These are phyloP conservation scores for Amphiprion clarkii DNA, from an alignment of 2,797 vertebrate species.

Conservation along the genomic window DNA sequence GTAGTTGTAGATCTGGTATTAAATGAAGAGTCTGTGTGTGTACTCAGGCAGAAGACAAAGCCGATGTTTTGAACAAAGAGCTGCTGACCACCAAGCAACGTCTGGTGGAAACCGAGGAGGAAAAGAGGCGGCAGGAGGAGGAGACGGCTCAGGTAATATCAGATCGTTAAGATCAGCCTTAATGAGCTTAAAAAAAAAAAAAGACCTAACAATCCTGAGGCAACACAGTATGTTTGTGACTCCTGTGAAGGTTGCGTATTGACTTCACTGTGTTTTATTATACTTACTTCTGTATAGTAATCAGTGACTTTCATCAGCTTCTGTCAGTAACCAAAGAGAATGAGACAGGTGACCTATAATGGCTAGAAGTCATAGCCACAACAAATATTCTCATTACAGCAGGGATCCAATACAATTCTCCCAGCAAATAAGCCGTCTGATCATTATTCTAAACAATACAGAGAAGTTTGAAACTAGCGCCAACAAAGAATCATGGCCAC, in stretches of 20 bases:
- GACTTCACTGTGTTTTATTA: no score
- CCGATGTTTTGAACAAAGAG: constrained; percentile 97
- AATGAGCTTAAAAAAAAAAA: neutral
- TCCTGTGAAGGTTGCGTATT: no score
- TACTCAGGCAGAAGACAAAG: constrained; percentile 96
- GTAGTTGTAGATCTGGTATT: constrained; percentile 1
- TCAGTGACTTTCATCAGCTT: neutral
- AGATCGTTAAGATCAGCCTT: neutral
- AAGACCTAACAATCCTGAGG: neutral
- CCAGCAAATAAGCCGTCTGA: no score
- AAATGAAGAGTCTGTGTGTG: neutral
- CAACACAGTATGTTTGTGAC: no score
- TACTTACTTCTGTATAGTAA: neutral
- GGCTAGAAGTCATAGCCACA: neutral
- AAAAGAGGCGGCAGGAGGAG: constrained; percentile 95
- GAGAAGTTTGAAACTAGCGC: no score
- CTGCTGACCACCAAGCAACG: constrained; percentile 96
- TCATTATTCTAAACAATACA: no score
- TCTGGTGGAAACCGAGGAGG: constrained; percentile 96
- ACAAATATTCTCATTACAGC: no score
- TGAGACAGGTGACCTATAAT: neutral
- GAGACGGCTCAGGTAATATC: constrained; percentile 93
- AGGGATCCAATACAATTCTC: no score
- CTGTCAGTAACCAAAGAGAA: neutral
- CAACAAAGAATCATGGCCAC: no score